Percentiles rank a stretch among this genome's conserved stretches.
phyloP scores from a whole-genome alignment of 1,140 invertebrate species.

The Nephila pilipes region DNA sequence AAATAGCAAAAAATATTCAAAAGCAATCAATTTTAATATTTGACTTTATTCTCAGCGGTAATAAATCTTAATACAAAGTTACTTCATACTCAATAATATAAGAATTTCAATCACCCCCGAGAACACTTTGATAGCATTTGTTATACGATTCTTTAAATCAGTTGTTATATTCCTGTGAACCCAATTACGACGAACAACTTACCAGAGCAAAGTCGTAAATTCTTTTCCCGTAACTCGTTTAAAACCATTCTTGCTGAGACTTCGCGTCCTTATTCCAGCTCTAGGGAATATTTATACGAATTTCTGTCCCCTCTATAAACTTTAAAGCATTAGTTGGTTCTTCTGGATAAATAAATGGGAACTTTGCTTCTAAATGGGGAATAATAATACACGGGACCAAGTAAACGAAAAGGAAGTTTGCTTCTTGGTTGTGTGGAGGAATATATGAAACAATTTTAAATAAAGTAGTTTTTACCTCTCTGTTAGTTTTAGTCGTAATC shows the following conservation, averaged over 20 bases:
- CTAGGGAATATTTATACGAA: conserved; percentile 32
- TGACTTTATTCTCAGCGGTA: neutral
- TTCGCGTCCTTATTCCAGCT: neutral
- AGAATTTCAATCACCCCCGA: neutral
- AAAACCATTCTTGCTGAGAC: conserved; percentile 21
- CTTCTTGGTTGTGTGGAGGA: neutral
- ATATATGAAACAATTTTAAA: too few species aligned
- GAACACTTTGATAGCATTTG: neutral
- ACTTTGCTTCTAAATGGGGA: neutral
- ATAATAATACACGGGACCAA: neutral
- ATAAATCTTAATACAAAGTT: neutral
- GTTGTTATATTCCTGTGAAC: neutral
- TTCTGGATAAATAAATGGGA: neutral
- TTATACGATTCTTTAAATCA: conserved; percentile 11
- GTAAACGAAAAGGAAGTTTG: neutral
- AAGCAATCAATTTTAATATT: neutral
- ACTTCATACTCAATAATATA: neutral
- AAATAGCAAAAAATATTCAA: too few species aligned
- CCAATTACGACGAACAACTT: conserved; percentile 14
- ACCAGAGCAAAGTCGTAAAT: conserved; percentile 26
- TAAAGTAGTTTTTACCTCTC: too few species aligned
- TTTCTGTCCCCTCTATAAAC: conserved; percentile 11
- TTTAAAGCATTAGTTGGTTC: conserved; percentile 30
- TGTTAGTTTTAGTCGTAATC: too few species aligned
- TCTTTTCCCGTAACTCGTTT: conserved; percentile 49